Evolutionary conservation across 2,797 vertebrate species (phyloP).

Genomic region (Ptychadena robeensis): DNA sequence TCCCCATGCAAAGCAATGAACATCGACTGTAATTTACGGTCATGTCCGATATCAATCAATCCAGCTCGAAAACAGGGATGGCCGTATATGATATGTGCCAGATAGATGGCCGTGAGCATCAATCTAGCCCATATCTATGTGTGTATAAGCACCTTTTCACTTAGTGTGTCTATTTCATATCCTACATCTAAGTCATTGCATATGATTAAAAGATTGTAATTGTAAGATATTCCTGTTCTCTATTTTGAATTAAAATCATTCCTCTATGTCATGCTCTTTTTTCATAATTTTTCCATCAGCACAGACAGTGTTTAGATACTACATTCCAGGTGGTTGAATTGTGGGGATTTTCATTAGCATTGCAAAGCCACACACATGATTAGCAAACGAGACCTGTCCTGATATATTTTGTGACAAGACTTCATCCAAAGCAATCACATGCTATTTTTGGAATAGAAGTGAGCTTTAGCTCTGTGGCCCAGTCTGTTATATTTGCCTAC

Average conservation of each 20-base stretch:
- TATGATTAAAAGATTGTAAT: not conserved
- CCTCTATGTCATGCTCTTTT: not conserved
- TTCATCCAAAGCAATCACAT: constrained; percentile 21
- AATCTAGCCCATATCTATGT: too few species aligned
- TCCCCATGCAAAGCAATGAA: too few species aligned
- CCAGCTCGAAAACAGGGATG: too few species aligned
- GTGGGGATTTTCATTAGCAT: constrained; percentile 40
- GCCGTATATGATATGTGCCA: too few species aligned
- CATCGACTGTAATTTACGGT: too few species aligned
- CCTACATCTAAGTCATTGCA: not conserved
- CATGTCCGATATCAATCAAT: too few species aligned
- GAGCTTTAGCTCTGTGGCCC: constrained; percentile 15
- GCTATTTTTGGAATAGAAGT: constrained; percentile 44
- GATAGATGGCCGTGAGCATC: too few species aligned
- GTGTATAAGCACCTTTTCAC: too few species aligned
- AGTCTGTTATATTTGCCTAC: constrained; percentile 30
- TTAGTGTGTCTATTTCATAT: too few species aligned
- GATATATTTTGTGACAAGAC: constrained; percentile 47
- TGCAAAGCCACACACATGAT: constrained; percentile 30
- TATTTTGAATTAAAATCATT: not conserved
- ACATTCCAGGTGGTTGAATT: constrained; percentile 38
- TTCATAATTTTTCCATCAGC: constrained; percentile 11
- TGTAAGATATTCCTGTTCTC: not conserved
- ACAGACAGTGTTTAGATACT: constrained; percentile 13
- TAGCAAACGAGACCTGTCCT: constrained; percentile 23